Percentiles rank a stretch among this genome's conserved stretches.
Evolutionary conservation across 2,113 vertebrate species (phyloP).

Genomic region (Oreocharis arfaki): DNA sequence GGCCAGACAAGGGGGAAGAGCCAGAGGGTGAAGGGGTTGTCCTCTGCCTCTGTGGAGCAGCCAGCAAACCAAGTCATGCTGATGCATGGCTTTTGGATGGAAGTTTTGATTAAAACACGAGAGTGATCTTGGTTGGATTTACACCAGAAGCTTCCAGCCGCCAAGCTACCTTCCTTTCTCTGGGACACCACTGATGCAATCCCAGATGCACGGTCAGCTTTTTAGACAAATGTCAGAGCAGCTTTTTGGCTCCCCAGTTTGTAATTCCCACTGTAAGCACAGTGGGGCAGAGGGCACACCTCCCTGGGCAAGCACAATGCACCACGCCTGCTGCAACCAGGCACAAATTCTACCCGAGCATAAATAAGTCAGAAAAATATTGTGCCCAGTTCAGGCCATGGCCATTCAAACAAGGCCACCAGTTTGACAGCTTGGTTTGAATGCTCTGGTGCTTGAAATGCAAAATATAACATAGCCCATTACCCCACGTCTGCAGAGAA

Average conservation of each 20-base stretch:
- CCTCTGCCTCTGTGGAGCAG: not conserved
- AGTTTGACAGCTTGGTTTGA: constrained; percentile 24
- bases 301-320: not conserved
- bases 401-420: constrained; percentile 24
- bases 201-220: not conserved
- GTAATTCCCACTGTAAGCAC: not conserved
- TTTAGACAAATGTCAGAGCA: not conserved
- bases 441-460: constrained; percentile 26
- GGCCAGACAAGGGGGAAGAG: not conserved
- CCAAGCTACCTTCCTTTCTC: not conserved
- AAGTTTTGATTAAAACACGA: not conserved
- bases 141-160: not conserved
- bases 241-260: not conserved
- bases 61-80: not conserved
- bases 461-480: constrained; percentile 47
- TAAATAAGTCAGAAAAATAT: not conserved
- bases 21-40: not conserved
- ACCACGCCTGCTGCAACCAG: not conserved
- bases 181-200: not conserved
- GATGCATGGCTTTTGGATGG: not conserved
- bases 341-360: not conserved
- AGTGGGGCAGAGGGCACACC: not conserved
- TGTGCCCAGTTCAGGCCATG: not conserved
- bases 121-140: not conserved
- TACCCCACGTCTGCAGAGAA: not conserved